A percentile compares a stretch with the other conserved stretches of the same genome.
These are phyloP conservation scores for Hydrocynus forskahlii DNA, from an alignment of 2,797 vertebrate species.

Conservation along the genomic window DNA sequence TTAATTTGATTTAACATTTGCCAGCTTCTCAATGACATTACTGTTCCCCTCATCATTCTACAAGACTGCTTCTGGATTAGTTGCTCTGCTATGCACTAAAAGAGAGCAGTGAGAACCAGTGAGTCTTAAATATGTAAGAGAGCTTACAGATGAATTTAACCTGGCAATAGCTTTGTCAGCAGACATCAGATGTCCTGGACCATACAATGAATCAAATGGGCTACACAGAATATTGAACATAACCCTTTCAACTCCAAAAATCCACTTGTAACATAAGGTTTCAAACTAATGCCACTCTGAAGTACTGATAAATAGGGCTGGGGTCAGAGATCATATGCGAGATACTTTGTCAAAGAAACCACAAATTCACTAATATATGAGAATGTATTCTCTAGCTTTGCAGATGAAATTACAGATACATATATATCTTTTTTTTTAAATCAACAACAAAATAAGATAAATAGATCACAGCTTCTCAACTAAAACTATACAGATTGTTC, in stretches of 20 bases:
- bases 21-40: conserved; percentile 24
- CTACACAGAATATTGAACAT: not conserved
- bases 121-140: not conserved
- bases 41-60: conserved; percentile 5
- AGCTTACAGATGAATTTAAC: not conserved
- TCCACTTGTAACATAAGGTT: not conserved
- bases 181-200: not conserved
- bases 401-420: not conserved
- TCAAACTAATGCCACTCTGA: not conserved
- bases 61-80: conserved; percentile 14
- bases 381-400: not conserved
- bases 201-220: not conserved
- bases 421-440: too few species aligned
- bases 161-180: not conserved
- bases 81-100: conserved; percentile 5
- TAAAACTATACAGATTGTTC: too few species aligned
- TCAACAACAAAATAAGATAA: too few species aligned
- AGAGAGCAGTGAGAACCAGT: not conserved
- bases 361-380: not conserved
- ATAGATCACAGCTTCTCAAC: too few species aligned
- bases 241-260: not conserved
- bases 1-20: conserved; percentile 43
- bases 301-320: not conserved
- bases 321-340: not conserved
- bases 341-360: not conserved